Conservation (phyloP, 1,140 invertebrate genomes). For the Pollicipes pollicipes region DNA sequence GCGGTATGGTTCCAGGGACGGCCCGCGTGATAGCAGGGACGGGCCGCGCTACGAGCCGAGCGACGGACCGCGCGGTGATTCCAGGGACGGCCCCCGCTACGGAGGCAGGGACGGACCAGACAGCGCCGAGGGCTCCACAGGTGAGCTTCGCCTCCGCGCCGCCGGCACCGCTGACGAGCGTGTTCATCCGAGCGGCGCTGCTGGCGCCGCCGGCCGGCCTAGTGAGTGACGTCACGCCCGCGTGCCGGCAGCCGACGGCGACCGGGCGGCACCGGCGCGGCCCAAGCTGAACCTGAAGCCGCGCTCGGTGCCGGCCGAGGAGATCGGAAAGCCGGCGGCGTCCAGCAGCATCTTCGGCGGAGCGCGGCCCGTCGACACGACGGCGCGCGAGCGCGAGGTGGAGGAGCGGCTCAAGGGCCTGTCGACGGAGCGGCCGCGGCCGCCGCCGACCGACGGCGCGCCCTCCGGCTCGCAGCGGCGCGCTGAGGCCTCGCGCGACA, state of each 20-base stretch:
- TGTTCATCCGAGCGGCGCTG: too few relatives aligned
- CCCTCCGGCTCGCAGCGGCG: background rate
- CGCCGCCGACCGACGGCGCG: background rate
- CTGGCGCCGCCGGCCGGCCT: too few relatives aligned
- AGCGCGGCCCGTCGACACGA: conserved; percentile 85
- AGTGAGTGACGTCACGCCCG: too few relatives aligned
- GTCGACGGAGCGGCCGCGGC: background rate
- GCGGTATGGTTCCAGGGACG: background rate
- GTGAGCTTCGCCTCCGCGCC: too few relatives aligned
- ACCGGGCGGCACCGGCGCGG: background rate
- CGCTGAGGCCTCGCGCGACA: background rate
- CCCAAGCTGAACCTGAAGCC: conserved; percentile 12
- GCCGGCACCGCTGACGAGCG: too few relatives aligned
- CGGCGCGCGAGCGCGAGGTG: conserved; percentile 45
- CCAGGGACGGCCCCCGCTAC: too few relatives aligned
- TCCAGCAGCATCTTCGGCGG: conserved; percentile 66
- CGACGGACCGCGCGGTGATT: too few relatives aligned
- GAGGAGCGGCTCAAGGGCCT: conserved; percentile 37
- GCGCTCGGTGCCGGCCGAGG: conserved; percentile 9
- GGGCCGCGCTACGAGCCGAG: background rate
- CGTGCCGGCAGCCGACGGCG: background rate
- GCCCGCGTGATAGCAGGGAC: too few relatives aligned
- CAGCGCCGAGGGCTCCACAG: too few relatives aligned
- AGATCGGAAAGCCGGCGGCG: conserved; percentile 17
- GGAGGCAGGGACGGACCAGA: too few relatives aligned